Evolutionary conservation across 2,113 vertebrate species (phyloP), one percentile per base, ranked within the genome.

Genomic region (Manacus vitellinus): DNA sequence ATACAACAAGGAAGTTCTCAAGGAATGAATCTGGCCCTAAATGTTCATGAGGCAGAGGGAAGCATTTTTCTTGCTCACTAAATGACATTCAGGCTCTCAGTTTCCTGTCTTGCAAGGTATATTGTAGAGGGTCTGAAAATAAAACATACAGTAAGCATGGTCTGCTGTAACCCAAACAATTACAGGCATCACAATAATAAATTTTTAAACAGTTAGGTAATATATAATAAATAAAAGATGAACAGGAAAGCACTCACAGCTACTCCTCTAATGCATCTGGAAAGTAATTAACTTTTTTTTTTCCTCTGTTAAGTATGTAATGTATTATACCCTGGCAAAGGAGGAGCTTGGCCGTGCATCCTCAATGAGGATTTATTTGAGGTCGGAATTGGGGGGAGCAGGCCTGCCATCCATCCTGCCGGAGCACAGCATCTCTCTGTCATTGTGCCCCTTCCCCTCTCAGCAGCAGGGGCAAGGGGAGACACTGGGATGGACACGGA

Each of bases 191-290:
- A 97, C 58, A 96, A 95, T 88, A 91, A 92, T 98, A 97, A 97
- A 98, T 97, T 98, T 98, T 98, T 98, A 97, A 98, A 97, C 92
- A 98, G 95, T 87, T 96, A 85, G 95, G 75, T 97, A 97, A 96
- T 97, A 96, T 92, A 96, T 97, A 87, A 93, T 98, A 96, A 98
- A 98, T 98, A 97, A 98, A 97, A 97, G 80, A 98, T 98, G 95
- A 98, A 94, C 55, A 92, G 81, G 89, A 95, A 95, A 95, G 90
- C 88, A 89, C 81, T 97, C 77, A 90, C 71, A 70, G 74, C 79
- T 96, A 91, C 90, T 94, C 68, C 96, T 24, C 89, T 95, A 97
- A 96, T 97, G 94, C 73, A 97, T 95, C 84, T 95, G 85, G 92
- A 97, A 97, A 97, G 91, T 97, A 98, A 97, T 97, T 95, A 96